Base-by-base conservation (phyloP, 2,797 vertebrate species). In the Prionace glauca region DNA sequence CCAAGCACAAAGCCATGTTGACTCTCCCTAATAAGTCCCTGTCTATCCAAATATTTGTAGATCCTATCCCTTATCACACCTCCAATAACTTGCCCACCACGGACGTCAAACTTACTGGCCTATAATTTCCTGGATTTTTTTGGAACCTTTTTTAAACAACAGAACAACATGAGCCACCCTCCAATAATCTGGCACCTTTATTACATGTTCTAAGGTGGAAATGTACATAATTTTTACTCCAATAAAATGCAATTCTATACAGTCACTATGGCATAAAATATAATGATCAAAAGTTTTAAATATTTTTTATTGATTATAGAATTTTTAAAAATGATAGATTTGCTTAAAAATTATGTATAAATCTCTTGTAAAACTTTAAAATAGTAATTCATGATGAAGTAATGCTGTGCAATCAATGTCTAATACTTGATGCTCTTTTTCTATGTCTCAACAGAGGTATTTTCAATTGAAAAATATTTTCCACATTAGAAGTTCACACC, bases 321-420 rank as follows among this genome's bases (percentile, higher is more conserved):
- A 24, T 79, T n/a, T 79, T 79, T n/a, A 79, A 92, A 92, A 69
- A 36, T 92, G 65, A 92, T 12, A 41, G 2, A 24, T 92, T 67
- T 92, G 32, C 88, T 67, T 92, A 22, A 92, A 36, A 92, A 12
- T 62, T 11, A 60, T 62, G 29, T 62, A 56, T 26, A 91, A 5
- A 67, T 92, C 32, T 69, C 36, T 92, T 69, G 88, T 36, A 29
- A 88, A 91, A 12, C 7, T 84, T 91, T 67, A 65, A 16, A 91
- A 91, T 67, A 91, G 32, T 91, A 91, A 91, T 91, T 91, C 60
- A 91, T 65, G n/a, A 16, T 65, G n/a, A 91, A 32, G n/a, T 67
- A 91, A 32, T 67, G n/a, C 32, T 91, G 32, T 65, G 60, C 88
- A 41, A 79, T 79, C n/a, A 41, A 84, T 22, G 20, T 84, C 11